A percentile compares a stretch with the other conserved stretches of the same genome.
Conservation (phyloP, 2,113 vertebrate genomes). For the Noturus placidus region DNA sequence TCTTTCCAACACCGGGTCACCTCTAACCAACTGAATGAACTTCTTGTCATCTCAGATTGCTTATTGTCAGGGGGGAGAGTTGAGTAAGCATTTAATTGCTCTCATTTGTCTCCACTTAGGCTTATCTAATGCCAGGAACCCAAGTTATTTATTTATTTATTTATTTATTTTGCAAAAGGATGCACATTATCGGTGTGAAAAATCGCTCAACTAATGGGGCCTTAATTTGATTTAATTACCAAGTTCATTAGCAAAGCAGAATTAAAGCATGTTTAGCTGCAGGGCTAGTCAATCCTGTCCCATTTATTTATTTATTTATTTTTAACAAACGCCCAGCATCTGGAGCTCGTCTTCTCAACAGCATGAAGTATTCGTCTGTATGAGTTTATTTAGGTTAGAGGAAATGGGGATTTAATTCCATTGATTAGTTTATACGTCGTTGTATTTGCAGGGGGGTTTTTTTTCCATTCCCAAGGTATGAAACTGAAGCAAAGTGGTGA, state of each 20-base stretch:
- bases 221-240: conserved; percentile 68
- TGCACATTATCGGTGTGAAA: conserved; percentile 61
- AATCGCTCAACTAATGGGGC: conserved; percentile 58
- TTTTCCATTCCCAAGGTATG: not conserved
- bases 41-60: conserved; percentile 22
- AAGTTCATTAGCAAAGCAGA: conserved; percentile 61
- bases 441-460: not conserved
- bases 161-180: conserved; percentile 51
- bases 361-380: not conserved
- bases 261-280: conserved; percentile 57
- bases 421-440: not conserved
- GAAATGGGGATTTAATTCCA: conserved; percentile 12
- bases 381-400: conserved; percentile 8
- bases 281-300: conserved; percentile 53
- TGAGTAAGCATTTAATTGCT: conserved; percentile 57
- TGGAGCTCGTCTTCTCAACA: not conserved
- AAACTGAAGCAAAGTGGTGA: not conserved
- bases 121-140: conserved; percentile 55
- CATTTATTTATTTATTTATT: not conserved
- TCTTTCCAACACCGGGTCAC: not conserved
- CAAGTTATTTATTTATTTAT: conserved; percentile 23
- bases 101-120: conserved; percentile 57
- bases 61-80: conserved; percentile 44
- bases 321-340: conserved; percentile 27
- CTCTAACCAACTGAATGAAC: not conserved